Evolutionary conservation across 2,888 invertebrate genomes (phyloP).

Genomic region (Euspilapteryx auroguttella): DNA sequence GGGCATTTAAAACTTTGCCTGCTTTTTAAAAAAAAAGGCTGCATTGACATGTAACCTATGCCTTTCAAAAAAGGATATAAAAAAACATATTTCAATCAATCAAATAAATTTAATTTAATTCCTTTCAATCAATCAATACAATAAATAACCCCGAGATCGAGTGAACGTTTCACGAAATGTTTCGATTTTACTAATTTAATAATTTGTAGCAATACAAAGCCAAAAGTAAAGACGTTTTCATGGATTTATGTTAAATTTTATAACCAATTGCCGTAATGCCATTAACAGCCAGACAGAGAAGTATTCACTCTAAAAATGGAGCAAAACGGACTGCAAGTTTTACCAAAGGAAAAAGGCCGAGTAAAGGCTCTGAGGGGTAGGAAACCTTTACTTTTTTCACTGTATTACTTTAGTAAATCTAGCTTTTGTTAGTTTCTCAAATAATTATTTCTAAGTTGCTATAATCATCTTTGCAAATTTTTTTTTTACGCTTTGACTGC

Average conservation of each 20-base stretch:
- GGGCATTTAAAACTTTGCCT: too few species aligned
- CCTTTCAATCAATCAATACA: neutral
- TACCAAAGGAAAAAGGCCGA: constrained; percentile 27
- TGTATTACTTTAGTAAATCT: neutral
- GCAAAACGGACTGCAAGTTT: constrained; percentile 37
- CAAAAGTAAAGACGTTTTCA: too few species aligned
- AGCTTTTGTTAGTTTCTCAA: neutral
- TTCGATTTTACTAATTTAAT: neutral
- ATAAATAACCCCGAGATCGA: neutral
- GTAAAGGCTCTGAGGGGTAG: constrained; percentile 41
- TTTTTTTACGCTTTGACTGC: neutral
- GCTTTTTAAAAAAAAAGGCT: too few species aligned
- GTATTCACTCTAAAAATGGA: constrained; percentile 46
- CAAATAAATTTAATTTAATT: too few species aligned
- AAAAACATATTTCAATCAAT: neutral
- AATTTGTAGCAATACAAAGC: neutral
- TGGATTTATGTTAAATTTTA: too few species aligned
- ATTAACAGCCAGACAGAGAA: constrained; percentile 41
- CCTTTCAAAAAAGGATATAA: too few species aligned
- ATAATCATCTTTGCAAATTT: neutral
- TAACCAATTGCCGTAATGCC: constrained; percentile 20
- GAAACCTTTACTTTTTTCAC: too few species aligned
- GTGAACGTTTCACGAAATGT: neutral
- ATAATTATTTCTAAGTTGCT: neutral
- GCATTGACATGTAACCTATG: too few species aligned